phyloP scores from a whole-genome alignment of 1,140 invertebrate genomes.

The Drosophila ohnishii region DNA sequence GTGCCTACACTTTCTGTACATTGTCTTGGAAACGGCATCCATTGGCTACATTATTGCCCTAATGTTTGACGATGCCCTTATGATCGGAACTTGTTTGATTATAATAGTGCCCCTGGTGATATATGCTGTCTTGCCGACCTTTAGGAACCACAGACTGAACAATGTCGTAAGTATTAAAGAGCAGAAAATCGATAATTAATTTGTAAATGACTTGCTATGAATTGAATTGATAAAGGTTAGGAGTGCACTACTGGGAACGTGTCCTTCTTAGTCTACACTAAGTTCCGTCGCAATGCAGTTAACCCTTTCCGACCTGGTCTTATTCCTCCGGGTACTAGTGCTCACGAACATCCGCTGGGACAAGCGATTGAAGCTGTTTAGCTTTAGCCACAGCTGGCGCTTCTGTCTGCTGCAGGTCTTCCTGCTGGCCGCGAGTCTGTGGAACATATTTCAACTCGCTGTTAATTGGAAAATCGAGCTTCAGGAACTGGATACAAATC shows the following conservation, averaged over 20 bases:
- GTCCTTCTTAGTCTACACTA: not conserved
- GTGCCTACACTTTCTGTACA: not conserved
- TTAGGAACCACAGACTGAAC: not conserved
- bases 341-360: not conserved
- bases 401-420: not conserved
- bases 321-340: not conserved
- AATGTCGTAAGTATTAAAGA: not conserved
- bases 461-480: not conserved
- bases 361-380: not conserved
- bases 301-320: not conserved
- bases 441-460: not conserved
- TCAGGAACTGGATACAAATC: no score
- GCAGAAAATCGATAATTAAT: conserved; percentile 1
- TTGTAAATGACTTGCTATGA: not conserved
- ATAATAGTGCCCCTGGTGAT: not conserved
- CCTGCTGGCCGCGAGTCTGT: not conserved
- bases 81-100: not conserved
- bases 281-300: not conserved
- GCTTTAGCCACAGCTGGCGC: not conserved
- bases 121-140: not conserved
- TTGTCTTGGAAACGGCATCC: conserved; percentile 4
- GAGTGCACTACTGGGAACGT: no score
- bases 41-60: not conserved
- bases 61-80: not conserved
- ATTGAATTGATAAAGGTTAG: not conserved